A percentile compares a stretch with the other conserved stretches of the same genome.
These are phyloP conservation scores for Danio rerio DNA, from an alignment of 2,113 vertebrate species.

Conservation along the genomic window DNA sequence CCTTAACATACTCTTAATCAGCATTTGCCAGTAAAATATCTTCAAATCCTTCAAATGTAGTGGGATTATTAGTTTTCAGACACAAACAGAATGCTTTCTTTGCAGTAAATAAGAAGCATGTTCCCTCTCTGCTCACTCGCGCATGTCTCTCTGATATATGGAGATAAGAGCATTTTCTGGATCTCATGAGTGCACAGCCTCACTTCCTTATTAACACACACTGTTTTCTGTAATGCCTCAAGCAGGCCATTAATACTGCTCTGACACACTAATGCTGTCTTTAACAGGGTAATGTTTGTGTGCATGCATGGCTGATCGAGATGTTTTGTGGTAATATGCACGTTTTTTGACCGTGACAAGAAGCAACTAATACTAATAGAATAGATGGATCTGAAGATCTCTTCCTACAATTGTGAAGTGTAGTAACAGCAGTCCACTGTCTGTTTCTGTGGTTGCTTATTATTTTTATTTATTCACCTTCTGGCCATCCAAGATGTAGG, in stretches of 20 bases:
- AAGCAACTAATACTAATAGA: not conserved
- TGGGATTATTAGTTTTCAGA: not conserved
- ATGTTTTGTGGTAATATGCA: not conserved
- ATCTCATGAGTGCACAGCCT: not conserved
- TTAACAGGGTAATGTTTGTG: not conserved
- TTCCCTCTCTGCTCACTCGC: constrained; percentile 2
- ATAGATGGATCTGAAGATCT: not conserved
- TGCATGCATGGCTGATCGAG: not conserved
- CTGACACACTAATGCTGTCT: constrained; percentile 15
- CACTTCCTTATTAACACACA: not conserved
- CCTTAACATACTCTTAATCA: no score
- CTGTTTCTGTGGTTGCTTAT: no score
- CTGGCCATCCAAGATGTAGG: no score
- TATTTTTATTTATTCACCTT: no score
- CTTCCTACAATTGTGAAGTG: not conserved
- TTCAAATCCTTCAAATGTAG: not conserved
- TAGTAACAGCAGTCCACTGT: not conserved
- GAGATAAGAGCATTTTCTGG: not conserved
- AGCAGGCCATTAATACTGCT: not conserved
- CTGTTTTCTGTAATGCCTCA: constrained; percentile 6
- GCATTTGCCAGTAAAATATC: not conserved
- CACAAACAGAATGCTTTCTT: not conserved
- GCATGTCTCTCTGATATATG: not conserved
- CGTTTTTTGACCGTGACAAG: not conserved
- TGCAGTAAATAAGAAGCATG: not conserved